Conservation (phyloP, 2,888 invertebrate species). For the Cyaniris semiargus region DNA sequence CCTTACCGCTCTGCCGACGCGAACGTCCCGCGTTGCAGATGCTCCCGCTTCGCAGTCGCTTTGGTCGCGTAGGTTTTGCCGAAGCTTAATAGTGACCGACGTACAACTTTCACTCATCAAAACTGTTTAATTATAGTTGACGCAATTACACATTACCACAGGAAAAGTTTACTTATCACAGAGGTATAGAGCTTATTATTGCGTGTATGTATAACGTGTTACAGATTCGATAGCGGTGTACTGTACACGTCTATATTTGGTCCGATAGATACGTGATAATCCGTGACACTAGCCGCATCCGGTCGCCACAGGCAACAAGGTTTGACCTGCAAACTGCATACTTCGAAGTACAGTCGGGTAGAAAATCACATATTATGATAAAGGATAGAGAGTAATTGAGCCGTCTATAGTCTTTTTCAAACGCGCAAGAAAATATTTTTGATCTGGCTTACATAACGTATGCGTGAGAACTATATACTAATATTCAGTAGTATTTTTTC, state of each 20-base stretch:
- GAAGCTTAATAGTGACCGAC: not conserved
- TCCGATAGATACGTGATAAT: conserved; percentile 47
- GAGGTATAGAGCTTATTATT: conserved; percentile 28
- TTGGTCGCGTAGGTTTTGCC: too few species aligned
- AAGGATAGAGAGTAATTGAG: too few species aligned
- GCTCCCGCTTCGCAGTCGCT: too few species aligned
- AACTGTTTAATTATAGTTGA: conserved; percentile 45
- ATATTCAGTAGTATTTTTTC: too few species aligned
- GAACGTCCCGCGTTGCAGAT: too few species aligned
- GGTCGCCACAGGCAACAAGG: conserved; percentile 42
- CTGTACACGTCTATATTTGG: conserved; percentile 35
- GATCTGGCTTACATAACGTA: too few species aligned
- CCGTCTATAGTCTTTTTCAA: too few species aligned
- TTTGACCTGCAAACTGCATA: conserved; percentile 32
- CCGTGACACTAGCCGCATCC: conserved; percentile 55
- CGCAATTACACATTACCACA: not conserved
- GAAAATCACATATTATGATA: not conserved
- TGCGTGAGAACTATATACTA: too few species aligned
- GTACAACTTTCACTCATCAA: conserved; percentile 62
- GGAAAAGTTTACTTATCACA: conserved; percentile 30
- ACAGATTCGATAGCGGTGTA: conserved; percentile 22
- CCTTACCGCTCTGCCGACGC: too few species aligned
- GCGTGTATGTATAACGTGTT: conserved; percentile 30
- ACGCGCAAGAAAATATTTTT: too few species aligned
- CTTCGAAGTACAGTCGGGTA: conserved; percentile 18